Conservation (phyloP, 2,797 vertebrate species). For the Oreortyx pictus region DNA sequence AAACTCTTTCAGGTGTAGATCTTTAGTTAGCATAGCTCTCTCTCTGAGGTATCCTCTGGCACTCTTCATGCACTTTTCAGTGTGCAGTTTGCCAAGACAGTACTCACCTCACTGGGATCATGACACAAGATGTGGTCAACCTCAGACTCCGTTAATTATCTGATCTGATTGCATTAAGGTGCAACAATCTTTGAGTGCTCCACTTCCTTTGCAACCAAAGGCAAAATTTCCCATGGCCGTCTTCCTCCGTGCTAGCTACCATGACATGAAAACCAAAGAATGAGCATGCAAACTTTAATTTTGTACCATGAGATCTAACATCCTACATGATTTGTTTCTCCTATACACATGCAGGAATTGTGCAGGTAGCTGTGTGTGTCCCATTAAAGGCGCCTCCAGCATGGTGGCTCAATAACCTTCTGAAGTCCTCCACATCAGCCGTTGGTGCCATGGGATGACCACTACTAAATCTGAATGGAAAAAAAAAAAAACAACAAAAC, state of each 20-base stretch:
- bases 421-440: neutral
- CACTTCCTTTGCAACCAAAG: neutral
- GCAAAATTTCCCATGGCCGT: neutral
- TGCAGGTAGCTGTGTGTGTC: neutral
- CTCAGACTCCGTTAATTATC: neutral
- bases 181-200: neutral
- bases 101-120: fast-evolving
- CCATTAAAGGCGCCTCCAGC: neutral
- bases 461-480: neutral
- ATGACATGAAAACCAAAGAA: neutral
- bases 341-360: neutral
- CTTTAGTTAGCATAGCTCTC: neutral
- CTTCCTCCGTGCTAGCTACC: neutral
- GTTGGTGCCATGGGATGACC: neutral
- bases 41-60: neutral
- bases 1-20: neutral
- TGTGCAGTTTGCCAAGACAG: neutral
- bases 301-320: neutral
- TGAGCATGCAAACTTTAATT: neutral
- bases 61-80: neutral
- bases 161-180: neutral
- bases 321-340: neutral
- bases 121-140: neutral
- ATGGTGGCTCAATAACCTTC: neutral
- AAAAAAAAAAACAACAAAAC: neutral